phyloP scores from a whole-genome alignment of 2,113 vertebrate genomes.

The Tupaia chinensis region DNA sequence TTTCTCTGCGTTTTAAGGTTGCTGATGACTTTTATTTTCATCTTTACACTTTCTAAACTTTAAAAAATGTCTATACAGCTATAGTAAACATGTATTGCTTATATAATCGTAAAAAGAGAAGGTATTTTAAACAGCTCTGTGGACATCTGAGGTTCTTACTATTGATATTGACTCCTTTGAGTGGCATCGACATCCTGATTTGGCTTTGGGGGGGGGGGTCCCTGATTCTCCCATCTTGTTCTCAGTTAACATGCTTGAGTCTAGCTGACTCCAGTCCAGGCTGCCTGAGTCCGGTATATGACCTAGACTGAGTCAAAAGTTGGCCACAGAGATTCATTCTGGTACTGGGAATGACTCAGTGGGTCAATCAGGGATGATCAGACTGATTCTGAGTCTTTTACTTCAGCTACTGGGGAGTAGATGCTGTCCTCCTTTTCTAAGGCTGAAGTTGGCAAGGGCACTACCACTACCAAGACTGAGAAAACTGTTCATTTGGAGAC shows the following conservation, averaged over 20 bases:
- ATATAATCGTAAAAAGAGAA: neutral
- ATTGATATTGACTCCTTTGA: neutral
- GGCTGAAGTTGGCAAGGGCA: neutral
- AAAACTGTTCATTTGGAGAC: neutral
- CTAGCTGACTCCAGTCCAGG: neutral
- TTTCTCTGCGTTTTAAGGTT: neutral
- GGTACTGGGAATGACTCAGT: neutral
- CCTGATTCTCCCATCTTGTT: neutral
- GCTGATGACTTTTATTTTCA: neutral
- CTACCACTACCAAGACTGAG: neutral
- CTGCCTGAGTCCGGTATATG: neutral
- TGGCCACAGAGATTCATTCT: neutral
- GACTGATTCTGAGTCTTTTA: neutral
- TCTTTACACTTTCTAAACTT: constrained; percentile 5
- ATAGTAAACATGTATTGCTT: neutral
- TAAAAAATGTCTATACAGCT: neutral
- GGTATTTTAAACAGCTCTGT: neutral
- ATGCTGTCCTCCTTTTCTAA: neutral
- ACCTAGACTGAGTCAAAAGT: neutral
- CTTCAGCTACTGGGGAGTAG: neutral
- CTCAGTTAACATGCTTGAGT: neutral
- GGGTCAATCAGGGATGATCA: neutral
- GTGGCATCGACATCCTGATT: neutral
- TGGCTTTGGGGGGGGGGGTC: neutral
- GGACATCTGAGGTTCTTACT: neutral